Percentiles rank a stretch among this genome's conserved stretches.
Evolutionary conservation across 2,113 vertebrate species (phyloP).

Genomic region (Ceuthmochares aereus): DNA sequence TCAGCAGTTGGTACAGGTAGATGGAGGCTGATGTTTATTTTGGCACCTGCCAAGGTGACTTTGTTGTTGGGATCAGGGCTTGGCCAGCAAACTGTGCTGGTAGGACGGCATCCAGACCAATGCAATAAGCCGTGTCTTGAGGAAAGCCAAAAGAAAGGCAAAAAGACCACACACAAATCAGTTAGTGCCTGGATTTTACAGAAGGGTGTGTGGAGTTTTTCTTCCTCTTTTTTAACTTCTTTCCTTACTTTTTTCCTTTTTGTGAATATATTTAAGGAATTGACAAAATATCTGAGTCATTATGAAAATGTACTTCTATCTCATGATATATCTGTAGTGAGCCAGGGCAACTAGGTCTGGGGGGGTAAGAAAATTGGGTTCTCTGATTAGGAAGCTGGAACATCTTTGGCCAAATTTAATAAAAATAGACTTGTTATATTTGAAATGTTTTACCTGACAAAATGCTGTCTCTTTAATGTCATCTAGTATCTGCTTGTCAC

Average conservation of each 20-base stretch:
- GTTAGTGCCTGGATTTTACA: slow-evolving; percentile 29
- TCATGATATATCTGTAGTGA: slow-evolving; percentile 22
- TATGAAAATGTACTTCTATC: slow-evolving; percentile 69
- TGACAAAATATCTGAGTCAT: slow-evolving; percentile 56
- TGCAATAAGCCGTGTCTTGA: slow-evolving; percentile 39
- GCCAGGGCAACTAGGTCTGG: slow-evolving; percentile 5
- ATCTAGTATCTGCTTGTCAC: neutral
- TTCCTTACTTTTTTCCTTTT: slow-evolving; percentile 52
- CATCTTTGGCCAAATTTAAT: slow-evolving; percentile 50
- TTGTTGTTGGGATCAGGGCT: slow-evolving; percentile 43
- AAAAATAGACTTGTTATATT: slow-evolving; percentile 65
- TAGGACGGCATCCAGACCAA: slow-evolving; percentile 58
- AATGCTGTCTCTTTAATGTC: neutral
- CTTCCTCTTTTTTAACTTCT: neutral
- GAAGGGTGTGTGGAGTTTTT: neutral
- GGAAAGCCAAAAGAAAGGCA: slow-evolving; percentile 49
- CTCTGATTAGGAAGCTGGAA: slow-evolving; percentile 54
- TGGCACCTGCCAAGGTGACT: slow-evolving; percentile 60
- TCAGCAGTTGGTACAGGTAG: slow-evolving; percentile 13
- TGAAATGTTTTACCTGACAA: slow-evolving; percentile 50
- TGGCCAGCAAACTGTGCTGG: slow-evolving; percentile 47
- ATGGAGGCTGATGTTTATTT: slow-evolving; percentile 35
- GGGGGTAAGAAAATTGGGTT: slow-evolving; percentile 32
- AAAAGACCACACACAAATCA: slow-evolving; percentile 48
- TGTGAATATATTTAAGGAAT: slow-evolving; percentile 60